Conservation (phyloP, 2,888 invertebrate species). For the Callyntrura guangdongensis region DNA sequence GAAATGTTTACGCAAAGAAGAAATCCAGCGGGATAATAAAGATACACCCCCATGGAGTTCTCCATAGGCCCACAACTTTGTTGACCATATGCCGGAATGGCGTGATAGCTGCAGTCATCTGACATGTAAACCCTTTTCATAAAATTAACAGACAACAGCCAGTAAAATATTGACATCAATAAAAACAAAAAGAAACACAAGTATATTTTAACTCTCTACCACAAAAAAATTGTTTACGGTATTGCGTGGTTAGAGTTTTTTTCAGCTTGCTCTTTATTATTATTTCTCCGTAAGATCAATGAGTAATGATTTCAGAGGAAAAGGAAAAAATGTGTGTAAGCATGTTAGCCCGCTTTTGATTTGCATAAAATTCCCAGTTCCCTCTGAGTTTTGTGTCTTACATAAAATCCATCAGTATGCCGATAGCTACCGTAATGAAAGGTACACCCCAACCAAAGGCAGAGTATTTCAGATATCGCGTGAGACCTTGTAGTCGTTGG, state of each 20-base stretch:
- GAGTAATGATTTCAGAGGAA: constrained; percentile 36
- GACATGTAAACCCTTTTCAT: constrained; percentile 55
- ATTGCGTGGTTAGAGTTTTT: neutral
- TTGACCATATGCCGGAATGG: constrained; percentile 78
- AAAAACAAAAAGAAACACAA: neutral
- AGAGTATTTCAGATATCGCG: constrained; percentile 78
- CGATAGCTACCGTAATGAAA: constrained; percentile 46
- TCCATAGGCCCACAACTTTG: constrained; percentile 72
- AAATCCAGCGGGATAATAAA: constrained; percentile 79
- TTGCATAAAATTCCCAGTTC: too few species aligned
- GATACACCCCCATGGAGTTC: constrained; percentile 76
- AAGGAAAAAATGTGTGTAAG: neutral
- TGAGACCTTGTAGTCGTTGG: constrained; percentile 78
- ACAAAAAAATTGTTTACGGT: neutral
- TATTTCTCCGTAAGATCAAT: constrained; percentile 12
- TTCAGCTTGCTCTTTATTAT: neutral
- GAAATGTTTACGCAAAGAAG: constrained; percentile 75
- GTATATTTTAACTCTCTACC: neutral
- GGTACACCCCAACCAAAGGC: constrained; percentile 81
- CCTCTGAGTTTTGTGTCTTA: too few species aligned
- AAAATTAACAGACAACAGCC: too few species aligned
- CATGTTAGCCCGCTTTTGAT: neutral
- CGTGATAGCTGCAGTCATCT: constrained; percentile 68
- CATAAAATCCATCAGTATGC: constrained; percentile 75
- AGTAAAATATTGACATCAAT: constrained; percentile 5